A percentile compares a stretch with the other conserved stretches of the same genome.
Conservation (phyloP, 2,113 vertebrate species). For the Willisornis vidua region DNA sequence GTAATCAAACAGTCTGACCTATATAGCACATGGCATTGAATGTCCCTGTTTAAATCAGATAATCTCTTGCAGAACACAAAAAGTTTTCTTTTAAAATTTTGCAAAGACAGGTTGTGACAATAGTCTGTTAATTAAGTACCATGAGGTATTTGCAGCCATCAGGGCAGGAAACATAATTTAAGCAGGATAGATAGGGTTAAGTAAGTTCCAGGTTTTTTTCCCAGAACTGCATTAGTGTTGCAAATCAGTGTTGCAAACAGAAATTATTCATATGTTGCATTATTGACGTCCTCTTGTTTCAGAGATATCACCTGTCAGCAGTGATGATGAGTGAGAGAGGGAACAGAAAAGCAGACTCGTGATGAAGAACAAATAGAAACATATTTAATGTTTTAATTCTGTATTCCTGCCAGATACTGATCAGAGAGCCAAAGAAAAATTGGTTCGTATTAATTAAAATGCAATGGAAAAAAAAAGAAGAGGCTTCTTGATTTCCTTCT, state of each 20-base stretch:
- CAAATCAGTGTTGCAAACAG: background rate
- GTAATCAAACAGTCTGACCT: background rate
- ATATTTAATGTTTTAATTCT: background rate
- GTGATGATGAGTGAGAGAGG: background rate
- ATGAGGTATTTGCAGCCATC: background rate
- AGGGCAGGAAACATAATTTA: background rate
- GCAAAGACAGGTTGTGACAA: background rate
- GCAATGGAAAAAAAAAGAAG: accelerated
- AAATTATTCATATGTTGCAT: background rate
- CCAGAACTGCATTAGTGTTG: background rate
- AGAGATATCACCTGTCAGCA: background rate
- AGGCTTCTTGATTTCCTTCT: slow-evolving; percentile 9
- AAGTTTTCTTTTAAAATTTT: background rate
- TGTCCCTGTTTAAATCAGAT: background rate
- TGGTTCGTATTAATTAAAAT: slow-evolving; percentile 23
- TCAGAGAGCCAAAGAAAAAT: background rate
- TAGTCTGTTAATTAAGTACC: background rate
- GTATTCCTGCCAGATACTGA: background rate
- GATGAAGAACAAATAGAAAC: background rate
- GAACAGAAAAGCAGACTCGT: background rate
- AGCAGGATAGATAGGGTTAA: background rate
- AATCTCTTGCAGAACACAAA: background rate
- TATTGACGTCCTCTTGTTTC: background rate
- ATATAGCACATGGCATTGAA: background rate
- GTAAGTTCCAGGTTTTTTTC: background rate